Conservation (phyloP, 2,888 invertebrate genomes). For the Agrochola litura region DNA sequence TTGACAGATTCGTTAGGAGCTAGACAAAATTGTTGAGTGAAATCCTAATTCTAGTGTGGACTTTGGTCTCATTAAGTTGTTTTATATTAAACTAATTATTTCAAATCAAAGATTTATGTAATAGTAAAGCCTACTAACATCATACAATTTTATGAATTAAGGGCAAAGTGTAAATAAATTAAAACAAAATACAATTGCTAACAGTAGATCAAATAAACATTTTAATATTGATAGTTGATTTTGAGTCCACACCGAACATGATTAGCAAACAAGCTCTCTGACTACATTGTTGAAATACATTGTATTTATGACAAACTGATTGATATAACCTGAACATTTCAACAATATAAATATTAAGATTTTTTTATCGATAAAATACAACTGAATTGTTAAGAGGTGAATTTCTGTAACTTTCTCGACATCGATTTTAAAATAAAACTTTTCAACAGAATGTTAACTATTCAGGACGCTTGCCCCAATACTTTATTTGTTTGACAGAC, state of each 20-base stretch:
- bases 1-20: background rate
- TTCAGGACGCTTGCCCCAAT: background rate
- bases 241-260: background rate
- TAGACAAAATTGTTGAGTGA: background rate
- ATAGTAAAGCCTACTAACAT: too few species aligned
- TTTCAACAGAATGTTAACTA: background rate
- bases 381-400: background rate
- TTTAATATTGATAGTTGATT: background rate
- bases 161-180: background rate
- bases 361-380: background rate
- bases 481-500: background rate
- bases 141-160: too few species aligned
- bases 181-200: background rate
- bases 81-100: background rate
- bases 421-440: background rate
- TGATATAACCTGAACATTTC: background rate
- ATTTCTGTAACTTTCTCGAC: background rate
- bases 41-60: background rate
- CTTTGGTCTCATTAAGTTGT: too few species aligned
- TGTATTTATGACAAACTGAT: background rate
- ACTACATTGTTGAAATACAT: background rate
- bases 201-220: background rate
- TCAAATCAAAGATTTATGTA: background rate
- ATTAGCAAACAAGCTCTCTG: background rate
- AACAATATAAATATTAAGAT: background rate